Percentiles rank a stretch among this genome's conserved stretches.
Evolutionary conservation across 2,888 invertebrate genomes (phyloP).

Genomic region (Eupeodes latifasciatus): DNA sequence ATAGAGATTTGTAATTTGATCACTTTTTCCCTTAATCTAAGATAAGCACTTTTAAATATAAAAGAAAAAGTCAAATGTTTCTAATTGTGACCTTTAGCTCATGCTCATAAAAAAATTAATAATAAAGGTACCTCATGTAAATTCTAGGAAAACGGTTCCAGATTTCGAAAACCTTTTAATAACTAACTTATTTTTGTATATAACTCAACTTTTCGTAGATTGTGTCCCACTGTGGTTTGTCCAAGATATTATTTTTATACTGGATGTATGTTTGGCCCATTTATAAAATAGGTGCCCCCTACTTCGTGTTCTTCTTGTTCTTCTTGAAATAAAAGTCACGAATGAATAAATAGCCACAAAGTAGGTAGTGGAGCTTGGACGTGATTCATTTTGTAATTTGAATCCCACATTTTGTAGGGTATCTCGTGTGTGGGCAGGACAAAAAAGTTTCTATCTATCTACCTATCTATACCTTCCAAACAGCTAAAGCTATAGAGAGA

Average conservation of each 20-base stretch:
- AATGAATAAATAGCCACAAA: slow-evolving; percentile 71
- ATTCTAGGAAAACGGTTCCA: too few relatives aligned
- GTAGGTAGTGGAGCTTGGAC: slow-evolving; percentile 62
- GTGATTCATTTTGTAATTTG: slow-evolving; percentile 75
- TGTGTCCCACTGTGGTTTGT: background rate
- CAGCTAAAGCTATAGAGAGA: slow-evolving; percentile 43
- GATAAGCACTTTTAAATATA: too few relatives aligned
- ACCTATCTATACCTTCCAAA: background rate
- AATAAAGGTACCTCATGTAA: too few relatives aligned
- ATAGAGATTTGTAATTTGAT: too few relatives aligned
- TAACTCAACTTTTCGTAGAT: background rate
- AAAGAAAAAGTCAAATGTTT: too few relatives aligned
- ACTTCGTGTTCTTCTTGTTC: too few relatives aligned
- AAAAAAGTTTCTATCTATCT: too few relatives aligned
- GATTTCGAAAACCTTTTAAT: background rate
- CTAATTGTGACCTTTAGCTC: too few relatives aligned
- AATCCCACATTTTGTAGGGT: slow-evolving; percentile 49
- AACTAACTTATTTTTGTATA: background rate
- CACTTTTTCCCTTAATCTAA: too few relatives aligned
- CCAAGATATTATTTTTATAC: background rate
- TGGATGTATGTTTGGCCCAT: slow-evolving; percentile 47
- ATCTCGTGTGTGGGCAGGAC: slow-evolving; percentile 55
- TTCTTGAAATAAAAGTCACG: slow-evolving; percentile 38
- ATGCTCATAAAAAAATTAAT: too few relatives aligned
- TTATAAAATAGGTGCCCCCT: slow-evolving; percentile 42